Conservation (phyloP, 2,113 vertebrate species). For the Leiothrix lutea region DNA sequence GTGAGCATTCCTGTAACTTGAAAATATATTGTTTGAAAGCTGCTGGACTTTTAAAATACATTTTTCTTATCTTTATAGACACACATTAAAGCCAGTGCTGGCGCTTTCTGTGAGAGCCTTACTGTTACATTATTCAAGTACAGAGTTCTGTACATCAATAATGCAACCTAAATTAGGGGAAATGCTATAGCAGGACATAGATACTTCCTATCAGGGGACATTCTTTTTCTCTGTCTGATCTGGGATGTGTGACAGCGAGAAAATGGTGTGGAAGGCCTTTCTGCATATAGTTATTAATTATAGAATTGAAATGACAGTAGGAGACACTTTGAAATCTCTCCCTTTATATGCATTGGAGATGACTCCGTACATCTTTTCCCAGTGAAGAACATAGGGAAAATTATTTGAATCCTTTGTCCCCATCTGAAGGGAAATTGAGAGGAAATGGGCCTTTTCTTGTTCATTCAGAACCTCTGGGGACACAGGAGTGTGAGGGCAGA, state of each 20-base stretch:
- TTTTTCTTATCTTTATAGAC: constrained; percentile 47
- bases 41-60: constrained; percentile 22
- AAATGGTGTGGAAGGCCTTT: neutral
- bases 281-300: neutral
- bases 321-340: neutral
- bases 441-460: neutral
- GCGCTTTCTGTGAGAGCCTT: constrained; percentile 15
- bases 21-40: constrained; percentile 37
- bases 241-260: neutral
- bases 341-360: neutral
- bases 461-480: neutral
- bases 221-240: constrained; percentile 11
- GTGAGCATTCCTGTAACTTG: constrained; percentile 25
- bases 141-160: constrained; percentile 46
- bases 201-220: constrained; percentile 18
- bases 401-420: neutral
- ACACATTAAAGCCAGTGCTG: constrained; percentile 17
- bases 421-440: neutral
- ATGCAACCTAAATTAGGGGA: constrained; percentile 49
- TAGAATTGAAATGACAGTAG: neutral
- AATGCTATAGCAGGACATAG: constrained; percentile 10
- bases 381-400: neutral
- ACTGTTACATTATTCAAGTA: constrained; percentile 57
- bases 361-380: neutral
- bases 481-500: neutral